A percentile compares a stretch with the other conserved stretches of the same genome.
These are phyloP conservation scores for Lethenteron reissneri DNA, from an alignment of 2,113 vertebrate genomes.

Conservation along the genomic window DNA sequence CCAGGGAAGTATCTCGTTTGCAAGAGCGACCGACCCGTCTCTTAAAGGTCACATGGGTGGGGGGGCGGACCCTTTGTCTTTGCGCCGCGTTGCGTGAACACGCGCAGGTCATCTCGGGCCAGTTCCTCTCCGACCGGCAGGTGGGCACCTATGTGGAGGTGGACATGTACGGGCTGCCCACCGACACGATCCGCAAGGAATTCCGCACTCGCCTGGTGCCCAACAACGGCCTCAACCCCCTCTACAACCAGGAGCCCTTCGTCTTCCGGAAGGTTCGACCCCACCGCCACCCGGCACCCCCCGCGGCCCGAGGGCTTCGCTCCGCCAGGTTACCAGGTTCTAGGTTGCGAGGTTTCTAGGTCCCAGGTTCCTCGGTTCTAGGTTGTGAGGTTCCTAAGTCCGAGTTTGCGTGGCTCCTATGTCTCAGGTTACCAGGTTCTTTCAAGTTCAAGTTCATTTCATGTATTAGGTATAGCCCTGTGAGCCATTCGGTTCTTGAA, in stretches of 20 bases:
- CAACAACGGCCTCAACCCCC: constrained; percentile 72
- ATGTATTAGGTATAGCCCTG: too few relatives aligned
- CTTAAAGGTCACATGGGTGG: too few relatives aligned
- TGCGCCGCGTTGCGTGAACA: too few relatives aligned
- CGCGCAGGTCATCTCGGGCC: constrained; percentile 73
- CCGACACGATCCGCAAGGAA: constrained; percentile 81
- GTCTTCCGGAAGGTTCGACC: constrained; percentile 72
- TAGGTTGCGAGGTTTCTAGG: background rate
- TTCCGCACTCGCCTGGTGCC: constrained; percentile 86
- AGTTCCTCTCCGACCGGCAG: constrained; percentile 90
- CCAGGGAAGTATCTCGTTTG: too few relatives aligned
- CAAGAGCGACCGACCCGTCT: too few relatives aligned
- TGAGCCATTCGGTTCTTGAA: too few relatives aligned
- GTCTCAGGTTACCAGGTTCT: background rate
- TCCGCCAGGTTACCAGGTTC: background rate
- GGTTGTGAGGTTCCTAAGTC: background rate
- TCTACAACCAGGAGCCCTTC: constrained; percentile 88
- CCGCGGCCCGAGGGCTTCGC: too few relatives aligned
- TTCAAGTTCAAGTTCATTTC: too few relatives aligned
- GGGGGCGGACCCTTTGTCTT: too few relatives aligned
- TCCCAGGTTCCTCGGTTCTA: background rate
- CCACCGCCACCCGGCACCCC: too few relatives aligned
- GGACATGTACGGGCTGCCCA: constrained; percentile 86
- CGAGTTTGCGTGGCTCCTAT: background rate
- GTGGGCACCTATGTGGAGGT: constrained; percentile 86